These are phyloP conservation scores for Coregonus sp. DNA, from an alignment of 2,797 vertebrate genomes.

Conservation along the genomic window DNA sequence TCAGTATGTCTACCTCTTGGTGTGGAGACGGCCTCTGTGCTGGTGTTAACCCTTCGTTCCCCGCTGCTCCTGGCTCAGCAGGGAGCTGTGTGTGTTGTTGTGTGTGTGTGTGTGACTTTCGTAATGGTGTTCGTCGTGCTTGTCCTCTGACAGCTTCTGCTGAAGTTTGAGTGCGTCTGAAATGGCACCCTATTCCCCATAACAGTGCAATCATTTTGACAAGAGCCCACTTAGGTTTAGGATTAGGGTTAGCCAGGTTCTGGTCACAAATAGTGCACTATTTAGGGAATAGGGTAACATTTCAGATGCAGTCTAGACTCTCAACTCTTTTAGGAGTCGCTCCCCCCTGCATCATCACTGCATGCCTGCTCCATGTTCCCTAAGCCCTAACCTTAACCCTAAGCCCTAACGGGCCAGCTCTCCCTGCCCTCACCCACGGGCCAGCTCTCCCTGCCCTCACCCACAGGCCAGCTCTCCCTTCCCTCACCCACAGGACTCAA, in stretches of 20 bases:
- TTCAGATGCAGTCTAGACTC: neutral
- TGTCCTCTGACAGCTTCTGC: constrained; percentile 20
- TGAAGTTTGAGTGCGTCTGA: neutral
- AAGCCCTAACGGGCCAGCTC: neutral
- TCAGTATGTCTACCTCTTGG: constrained; percentile 6
- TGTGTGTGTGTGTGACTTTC: constrained; percentile 35
- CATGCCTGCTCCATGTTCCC: too few species aligned
- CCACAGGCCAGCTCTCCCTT: too few species aligned
- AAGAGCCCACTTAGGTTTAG: neutral
- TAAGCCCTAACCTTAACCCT: too few species aligned
- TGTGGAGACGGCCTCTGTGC: constrained; percentile 1
- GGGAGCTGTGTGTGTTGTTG: constrained; percentile 23
- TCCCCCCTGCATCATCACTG: neutral
- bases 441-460: too few species aligned
- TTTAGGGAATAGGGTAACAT: neutral
- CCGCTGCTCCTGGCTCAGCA: constrained; percentile 50
- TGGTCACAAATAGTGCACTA: neutral
- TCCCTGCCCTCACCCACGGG: constrained; percentile 1
- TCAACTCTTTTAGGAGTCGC: constrained; percentile 24
- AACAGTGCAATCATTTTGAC: neutral
- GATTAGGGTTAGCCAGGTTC: neutral
- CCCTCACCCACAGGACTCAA: too few species aligned
- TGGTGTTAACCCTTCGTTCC: constrained; percentile 29
- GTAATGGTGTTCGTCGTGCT: constrained; percentile 42
- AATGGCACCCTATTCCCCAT: neutral